phyloP scores from a whole-genome alignment of 2,888 invertebrate genomes.

The Tanaodytes sp. region DNA sequence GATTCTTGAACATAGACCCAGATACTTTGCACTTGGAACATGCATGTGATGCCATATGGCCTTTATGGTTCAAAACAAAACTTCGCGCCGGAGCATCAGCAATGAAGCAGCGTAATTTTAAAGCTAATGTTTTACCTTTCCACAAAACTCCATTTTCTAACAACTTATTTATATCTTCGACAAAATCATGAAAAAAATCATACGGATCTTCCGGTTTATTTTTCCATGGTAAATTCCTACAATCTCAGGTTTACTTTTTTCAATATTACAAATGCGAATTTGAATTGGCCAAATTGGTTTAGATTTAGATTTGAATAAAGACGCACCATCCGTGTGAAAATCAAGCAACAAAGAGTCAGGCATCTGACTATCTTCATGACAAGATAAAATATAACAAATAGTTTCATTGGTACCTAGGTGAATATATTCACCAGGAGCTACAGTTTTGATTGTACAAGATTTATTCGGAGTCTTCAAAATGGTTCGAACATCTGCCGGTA shows the following conservation, averaged over 20 bases:
- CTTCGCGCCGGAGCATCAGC: conserved; percentile 33
- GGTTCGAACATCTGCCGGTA: background rate
- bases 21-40: conserved; percentile 25
- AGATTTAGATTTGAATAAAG: conserved; percentile 12
- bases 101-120: conserved; percentile 22
- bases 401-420: conserved; percentile 7
- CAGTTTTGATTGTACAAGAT: background rate
- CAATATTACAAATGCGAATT: conserved; percentile 14
- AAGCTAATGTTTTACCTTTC: conserved; percentile 4
- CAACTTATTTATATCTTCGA: conserved; percentile 11
- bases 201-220: conserved; percentile 5
- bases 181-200: conserved; percentile 18
- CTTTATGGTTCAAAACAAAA: conserved; percentile 31
- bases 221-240: conserved; percentile 14
- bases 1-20: background rate
- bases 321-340: conserved; percentile 16
- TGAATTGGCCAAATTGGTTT: conserved; percentile 40
- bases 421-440: conserved; percentile 16
- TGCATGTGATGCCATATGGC: conserved; percentile 17
- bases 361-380: background rate
- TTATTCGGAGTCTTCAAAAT: conserved; percentile 6
- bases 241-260: conserved; percentile 10
- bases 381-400: conserved; percentile 12
- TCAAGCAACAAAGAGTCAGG: conserved; percentile 4
- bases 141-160: conserved; percentile 5